Percentiles rank a stretch among this genome's conserved stretches.
These are phyloP conservation scores for Euproctis similis DNA, from an alignment of 2,888 invertebrate genomes.

Conservation along the genomic window DNA sequence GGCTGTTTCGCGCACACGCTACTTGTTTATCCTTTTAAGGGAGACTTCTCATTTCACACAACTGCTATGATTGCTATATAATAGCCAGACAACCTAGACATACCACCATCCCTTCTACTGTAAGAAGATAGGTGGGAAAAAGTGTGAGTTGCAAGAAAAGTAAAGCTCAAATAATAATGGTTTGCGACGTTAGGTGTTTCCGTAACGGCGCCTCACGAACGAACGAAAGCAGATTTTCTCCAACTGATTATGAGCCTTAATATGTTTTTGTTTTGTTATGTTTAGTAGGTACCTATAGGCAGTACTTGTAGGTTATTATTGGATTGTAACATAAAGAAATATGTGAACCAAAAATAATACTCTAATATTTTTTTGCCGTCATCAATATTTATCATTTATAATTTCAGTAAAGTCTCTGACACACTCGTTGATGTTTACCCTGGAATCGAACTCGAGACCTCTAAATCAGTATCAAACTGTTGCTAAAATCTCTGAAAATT, in stretches of 20 bases:
- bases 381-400: no score
- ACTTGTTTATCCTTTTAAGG: slow-evolving; percentile 74
- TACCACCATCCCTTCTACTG: slow-evolving; percentile 18
- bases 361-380: no score
- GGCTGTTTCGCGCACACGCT: slow-evolving; percentile 71
- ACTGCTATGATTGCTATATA: slow-evolving; percentile 71
- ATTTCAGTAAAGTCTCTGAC: no score
- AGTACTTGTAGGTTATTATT: slow-evolving; percentile 23
- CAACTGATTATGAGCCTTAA: slow-evolving; percentile 50
- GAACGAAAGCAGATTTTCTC: slow-evolving; percentile 56
- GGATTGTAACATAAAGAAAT: slow-evolving; percentile 3
- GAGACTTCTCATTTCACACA: slow-evolving; percentile 68
- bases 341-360: no score
- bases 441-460: no score
- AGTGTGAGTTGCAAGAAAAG: slow-evolving; percentile 18
- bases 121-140: slow-evolving; percentile 11
- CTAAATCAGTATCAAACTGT: no score
- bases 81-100: slow-evolving; percentile 44
- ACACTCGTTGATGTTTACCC: no score
- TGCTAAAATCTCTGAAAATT: no score
- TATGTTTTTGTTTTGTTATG: slow-evolving; percentile 37
- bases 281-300: slow-evolving; percentile 31
- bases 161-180: slow-evolving; percentile 35
- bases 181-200: slow-evolving; percentile 43
- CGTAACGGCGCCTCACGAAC: slow-evolving; percentile 41